A percentile compares a stretch with the other conserved stretches of the same genome.
Conservation (phyloP, 2,888 invertebrate species). For the Ectropis crepuscularia region DNA sequence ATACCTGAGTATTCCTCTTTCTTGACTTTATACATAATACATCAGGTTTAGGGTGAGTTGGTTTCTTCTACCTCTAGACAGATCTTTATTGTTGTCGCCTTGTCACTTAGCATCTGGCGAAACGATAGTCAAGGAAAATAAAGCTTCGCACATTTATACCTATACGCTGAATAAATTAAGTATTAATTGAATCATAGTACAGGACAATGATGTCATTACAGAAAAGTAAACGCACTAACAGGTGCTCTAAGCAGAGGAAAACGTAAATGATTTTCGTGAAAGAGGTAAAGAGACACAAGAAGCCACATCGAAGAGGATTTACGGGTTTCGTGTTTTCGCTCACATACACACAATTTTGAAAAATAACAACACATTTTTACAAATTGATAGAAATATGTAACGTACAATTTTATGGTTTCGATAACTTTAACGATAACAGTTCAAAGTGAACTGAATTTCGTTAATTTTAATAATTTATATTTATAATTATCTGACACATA, state of each 20-base stretch:
- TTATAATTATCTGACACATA: too few relatives aligned
- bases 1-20: too few relatives aligned
- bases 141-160: neutral
- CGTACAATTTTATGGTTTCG: too few relatives aligned
- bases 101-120: too few relatives aligned
- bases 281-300: conserved; percentile 18
- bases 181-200: conserved; percentile 37
- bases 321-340: neutral
- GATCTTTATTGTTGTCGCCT: too few relatives aligned
- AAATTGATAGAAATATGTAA: too few relatives aligned
- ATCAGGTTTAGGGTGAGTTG: neutral
- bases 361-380: too few relatives aligned
- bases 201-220: conserved; percentile 68
- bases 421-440: too few relatives aligned
- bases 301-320: neutral
- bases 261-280: conserved; percentile 22
- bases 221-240: conserved; percentile 72
- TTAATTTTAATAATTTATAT: too few relatives aligned
- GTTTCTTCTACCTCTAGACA: neutral
- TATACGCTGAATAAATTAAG: conserved; percentile 4
- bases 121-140: neutral
- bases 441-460: too few relatives aligned
- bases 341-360: neutral
- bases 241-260: conserved; percentile 54
- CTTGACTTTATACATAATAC: neutral